Conservation (phyloP, 2,888 invertebrate genomes). For the Heliconius cydno region DNA sequence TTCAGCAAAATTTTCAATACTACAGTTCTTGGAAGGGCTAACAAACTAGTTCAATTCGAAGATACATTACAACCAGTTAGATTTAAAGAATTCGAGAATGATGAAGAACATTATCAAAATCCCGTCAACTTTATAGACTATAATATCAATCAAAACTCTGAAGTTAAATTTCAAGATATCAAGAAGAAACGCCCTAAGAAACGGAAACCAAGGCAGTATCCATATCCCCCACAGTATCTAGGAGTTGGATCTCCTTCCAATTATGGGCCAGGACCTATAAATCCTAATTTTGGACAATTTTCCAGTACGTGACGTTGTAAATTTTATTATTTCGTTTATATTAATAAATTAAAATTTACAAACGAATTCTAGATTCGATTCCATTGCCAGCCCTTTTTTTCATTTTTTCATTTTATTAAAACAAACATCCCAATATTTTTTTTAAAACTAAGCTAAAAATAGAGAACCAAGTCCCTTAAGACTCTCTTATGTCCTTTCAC, state of each 20-base stretch:
- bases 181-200: slow-evolving; percentile 54
- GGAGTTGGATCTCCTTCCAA: slow-evolving; percentile 25
- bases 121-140: slow-evolving; percentile 1
- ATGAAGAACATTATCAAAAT: neutral
- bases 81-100: neutral
- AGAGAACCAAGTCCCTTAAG: too few species aligned
- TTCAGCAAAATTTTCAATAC: slow-evolving; percentile 52
- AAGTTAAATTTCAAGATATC: slow-evolving; percentile 42
- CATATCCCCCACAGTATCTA: slow-evolving; percentile 43
- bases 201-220: slow-evolving; percentile 48
- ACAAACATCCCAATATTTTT: too few species aligned
- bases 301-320: slow-evolving; percentile 48
- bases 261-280: neutral
- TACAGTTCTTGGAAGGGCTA: slow-evolving; percentile 41
- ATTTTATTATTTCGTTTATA: too few species aligned
- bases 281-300: slow-evolving; percentile 43
- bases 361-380: too few species aligned
- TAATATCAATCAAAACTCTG: neutral
- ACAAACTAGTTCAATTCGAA: slow-evolving; percentile 49
- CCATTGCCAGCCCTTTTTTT: too few species aligned
- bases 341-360: too few species aligned
- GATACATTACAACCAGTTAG: slow-evolving; percentile 7
- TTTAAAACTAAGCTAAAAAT: too few species aligned
- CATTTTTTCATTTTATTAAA: too few species aligned
- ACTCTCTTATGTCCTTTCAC: too few species aligned